phyloP scores from a whole-genome alignment of 2,888 invertebrate genomes.

The Drosophila siamana region DNA sequence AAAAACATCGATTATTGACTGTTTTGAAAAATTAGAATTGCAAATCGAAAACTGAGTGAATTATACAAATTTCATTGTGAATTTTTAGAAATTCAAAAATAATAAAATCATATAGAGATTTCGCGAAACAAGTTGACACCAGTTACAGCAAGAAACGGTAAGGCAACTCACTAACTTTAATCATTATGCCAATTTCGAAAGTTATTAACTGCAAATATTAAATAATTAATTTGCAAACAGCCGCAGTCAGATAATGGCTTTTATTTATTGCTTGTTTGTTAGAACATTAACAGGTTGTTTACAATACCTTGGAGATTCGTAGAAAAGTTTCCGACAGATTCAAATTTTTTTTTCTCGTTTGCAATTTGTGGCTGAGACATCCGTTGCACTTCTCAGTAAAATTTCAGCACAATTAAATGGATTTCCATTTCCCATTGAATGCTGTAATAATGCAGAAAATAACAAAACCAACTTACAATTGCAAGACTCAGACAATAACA shows the following conservation, averaged over 20 bases:
- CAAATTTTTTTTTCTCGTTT: not conserved
- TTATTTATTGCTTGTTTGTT: not conserved
- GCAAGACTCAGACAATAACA: constrained; percentile 62
- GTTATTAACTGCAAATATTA: not conserved
- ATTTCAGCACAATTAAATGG: constrained; percentile 7
- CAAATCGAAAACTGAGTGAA: not conserved
- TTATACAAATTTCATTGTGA: too few species aligned
- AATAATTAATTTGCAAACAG: not conserved
- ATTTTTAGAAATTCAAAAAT: not conserved
- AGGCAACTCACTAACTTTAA: constrained; percentile 8
- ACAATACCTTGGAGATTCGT: constrained; percentile 23
- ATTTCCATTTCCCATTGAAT: constrained; percentile 20
- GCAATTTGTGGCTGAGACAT: constrained; percentile 34
- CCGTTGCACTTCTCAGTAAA: constrained; percentile 1
- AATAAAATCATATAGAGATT: not conserved
- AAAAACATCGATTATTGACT: too few species aligned
- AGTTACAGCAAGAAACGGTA: constrained; percentile 20
- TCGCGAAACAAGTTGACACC: not conserved
- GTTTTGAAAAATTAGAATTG: not conserved
- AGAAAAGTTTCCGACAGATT: constrained; percentile 29
- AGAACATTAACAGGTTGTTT: constrained; percentile 1
- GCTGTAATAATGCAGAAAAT: constrained; percentile 15
- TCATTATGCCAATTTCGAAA: not conserved
- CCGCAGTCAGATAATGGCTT: not conserved
- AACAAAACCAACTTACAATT: constrained; percentile 56